A percentile compares a stretch with the other conserved stretches of the same genome.
Conservation (phyloP, 2,113 vertebrate genomes). For the Pristiophorus japonicus region DNA sequence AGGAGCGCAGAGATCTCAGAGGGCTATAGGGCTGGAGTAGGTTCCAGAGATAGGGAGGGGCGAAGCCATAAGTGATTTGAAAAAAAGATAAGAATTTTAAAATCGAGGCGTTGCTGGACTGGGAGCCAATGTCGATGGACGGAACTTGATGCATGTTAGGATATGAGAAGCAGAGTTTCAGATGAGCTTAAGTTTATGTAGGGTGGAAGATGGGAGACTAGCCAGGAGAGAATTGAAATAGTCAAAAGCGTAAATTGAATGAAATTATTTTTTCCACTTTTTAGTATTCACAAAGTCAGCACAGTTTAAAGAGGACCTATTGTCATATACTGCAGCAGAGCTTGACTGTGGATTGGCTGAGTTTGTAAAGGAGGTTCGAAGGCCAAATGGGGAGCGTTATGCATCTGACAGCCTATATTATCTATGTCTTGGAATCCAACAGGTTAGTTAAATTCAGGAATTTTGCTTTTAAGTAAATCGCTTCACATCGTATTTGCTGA, state of each 20-base stretch:
- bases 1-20: neutral
- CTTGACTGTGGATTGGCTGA: slow-evolving; percentile 71
- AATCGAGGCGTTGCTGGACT: neutral
- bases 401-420: slow-evolving; percentile 94
- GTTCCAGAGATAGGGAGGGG: neutral
- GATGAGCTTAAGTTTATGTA: neutral
- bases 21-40: neutral
- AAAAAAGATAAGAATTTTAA: neutral
- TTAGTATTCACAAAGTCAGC: slow-evolving; percentile 58
- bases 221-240: neutral
- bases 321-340: slow-evolving; percentile 70
- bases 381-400: slow-evolving; percentile 82
- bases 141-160: neutral
- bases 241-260: neutral
- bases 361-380: slow-evolving; percentile 83
- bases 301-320: slow-evolving; percentile 73
- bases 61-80: neutral
- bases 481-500: neutral
- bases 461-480: neutral
- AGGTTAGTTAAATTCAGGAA: slow-evolving; percentile 65
- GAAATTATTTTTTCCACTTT: slow-evolving; percentile 1
- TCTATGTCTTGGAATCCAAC: slow-evolving; percentile 93
- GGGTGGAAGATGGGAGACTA: neutral
- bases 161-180: neutral
- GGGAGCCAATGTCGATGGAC: neutral